Evolutionary conservation across 2,888 invertebrate species (phyloP), one percentile per base, ranked within the genome.

Genomic region (Troilus luridus): DNA sequence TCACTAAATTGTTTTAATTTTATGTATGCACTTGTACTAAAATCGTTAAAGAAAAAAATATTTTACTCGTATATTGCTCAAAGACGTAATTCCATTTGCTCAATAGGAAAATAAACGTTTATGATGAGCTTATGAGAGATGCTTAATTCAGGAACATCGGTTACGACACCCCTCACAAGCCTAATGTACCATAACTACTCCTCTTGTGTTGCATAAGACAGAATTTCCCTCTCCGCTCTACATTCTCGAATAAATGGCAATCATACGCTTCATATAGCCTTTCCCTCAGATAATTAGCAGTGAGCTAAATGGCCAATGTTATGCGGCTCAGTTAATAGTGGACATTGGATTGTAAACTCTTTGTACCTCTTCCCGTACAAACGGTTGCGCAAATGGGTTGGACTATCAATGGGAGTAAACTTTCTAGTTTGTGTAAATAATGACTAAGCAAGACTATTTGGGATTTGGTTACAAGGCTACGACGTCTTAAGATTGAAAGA

Each of bases 191-290:
- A 77, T 77, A 77, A 77, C 72, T 77, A 27, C 72, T 41, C 7
- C 41, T 21, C 14, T 41, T 12, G 12, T 17, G 17, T 77, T 77
- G 41, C 72, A 41, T 77, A 77, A 77, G 41, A 17, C 17, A 5
- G 41, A 17, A 77, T 77, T 77, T 77, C 72, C 41, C 41, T 9
- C 19, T 77, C 7, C 7, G 41, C 72, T 77, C 72, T 77, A 77
- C 72, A 77, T 77, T 77, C 72, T 77, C 72, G 72, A 27, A 41
- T 77, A 77, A 77, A 77, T 41, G 72, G 27, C 72, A 77, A 77
- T 77, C 72, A 77, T 77, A 77, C 72, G 41, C 72, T 41, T 41
- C 72, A 77, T 41, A 41, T 17, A 41, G n/a, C 72, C 72, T 77
- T 41, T 77, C 72, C 27, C 72, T 17, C 27, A 27, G 41, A 77